Evolutionary conservation across 2,888 invertebrate genomes (phyloP), one percentile per base, ranked within the genome.

Genomic region (Hirtodrosophila cameraria): DNA sequence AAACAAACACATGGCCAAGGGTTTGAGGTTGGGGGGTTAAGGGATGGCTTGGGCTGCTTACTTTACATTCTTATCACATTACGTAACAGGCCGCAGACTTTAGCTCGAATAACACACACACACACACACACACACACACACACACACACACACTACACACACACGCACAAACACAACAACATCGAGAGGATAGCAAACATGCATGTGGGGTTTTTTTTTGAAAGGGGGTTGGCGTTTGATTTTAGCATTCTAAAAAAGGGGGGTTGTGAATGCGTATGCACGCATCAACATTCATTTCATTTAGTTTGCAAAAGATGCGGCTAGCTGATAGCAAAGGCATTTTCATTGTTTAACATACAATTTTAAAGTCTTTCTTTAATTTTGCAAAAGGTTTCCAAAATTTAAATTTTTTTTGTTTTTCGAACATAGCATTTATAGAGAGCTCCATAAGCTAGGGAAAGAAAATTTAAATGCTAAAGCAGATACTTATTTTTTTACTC

Each of bases 1-100:
- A 25, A 46, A 53, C 72, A 68, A 55, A 38, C 69, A 54, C 33
- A 42, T 27, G 28, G 49, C 27, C 31, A 52, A 16, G 7, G 15
- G 9, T 23, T 7, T 18, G 16, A 4, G 11, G 9, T 36, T 36
- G 28, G 33, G 23, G 27, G 6, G 33, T 16, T 27, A 1, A 3
- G 16, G 31, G 36, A 8, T 18, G 11, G 13, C 11, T 28, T 35
- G 33, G 49, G 41, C 35, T 15, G 41, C 7, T 36, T 50, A 28
- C 18, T 57, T 48, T 6, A 54, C 68, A 74, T 84, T 84, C 83
- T 86, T 83, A 83, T 83, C 86, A 76, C 68, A 84, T 83, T 86
- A 83, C 83, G 65, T 75, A 70, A 74, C 82, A 74, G 75, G 86
- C 86, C 83, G 81, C 86, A 86, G 83, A 83, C 83, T 84, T 69